Base-by-base conservation (phyloP, 2,113 vertebrate species). In the Suricata suricatta region DNA sequence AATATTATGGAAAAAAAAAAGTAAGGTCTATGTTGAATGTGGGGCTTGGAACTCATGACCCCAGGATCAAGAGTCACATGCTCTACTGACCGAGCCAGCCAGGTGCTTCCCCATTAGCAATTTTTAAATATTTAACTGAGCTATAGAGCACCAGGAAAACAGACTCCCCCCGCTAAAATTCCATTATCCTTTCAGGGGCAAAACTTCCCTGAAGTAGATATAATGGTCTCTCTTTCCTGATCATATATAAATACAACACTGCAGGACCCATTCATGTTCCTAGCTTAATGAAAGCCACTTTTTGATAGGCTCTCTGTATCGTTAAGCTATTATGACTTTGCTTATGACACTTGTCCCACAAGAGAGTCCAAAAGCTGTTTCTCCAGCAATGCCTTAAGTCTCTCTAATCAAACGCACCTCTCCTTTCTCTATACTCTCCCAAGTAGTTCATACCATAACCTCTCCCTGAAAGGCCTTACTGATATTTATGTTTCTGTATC, bases 231-330 rank as follows among this genome's bases (percentile, higher is more conserved):
- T 83, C 3, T 47, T 93, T 89, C 21, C 13, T 27, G 54, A n/a
- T 95, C 17, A 57, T 64, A 54, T 12, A 80, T 44, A 27, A 72
- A 27, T 21, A 10, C 66, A n/a, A 60, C 57, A 10, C 13, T 88
- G 3, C 21, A 69, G 38, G 74, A 64, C 3, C 2, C 31, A 7
- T 44, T 81, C 4, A 19, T 4, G 2, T 72, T 16, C 25, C 44
- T 66, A 84, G 44, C 2, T 41, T n/a, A 33, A 23, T 41, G 57
- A 90, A 77, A 95, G 54, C 2, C 47, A 60, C 3, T 6, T 74
- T 15, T 35, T 63, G 41, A 11, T 17, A 19, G 3, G 0, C 12
- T 76, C 0, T 7, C n/a, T 66, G 17, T 3, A 29, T 12, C 68
- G 3, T 23, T 14, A 47, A 27, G 1, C 3, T 17, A 3, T 54